These are phyloP conservation scores for Drosophila lacteicornis DNA, from an alignment of 1,140 invertebrate genomes.

Conservation along the genomic window DNA sequence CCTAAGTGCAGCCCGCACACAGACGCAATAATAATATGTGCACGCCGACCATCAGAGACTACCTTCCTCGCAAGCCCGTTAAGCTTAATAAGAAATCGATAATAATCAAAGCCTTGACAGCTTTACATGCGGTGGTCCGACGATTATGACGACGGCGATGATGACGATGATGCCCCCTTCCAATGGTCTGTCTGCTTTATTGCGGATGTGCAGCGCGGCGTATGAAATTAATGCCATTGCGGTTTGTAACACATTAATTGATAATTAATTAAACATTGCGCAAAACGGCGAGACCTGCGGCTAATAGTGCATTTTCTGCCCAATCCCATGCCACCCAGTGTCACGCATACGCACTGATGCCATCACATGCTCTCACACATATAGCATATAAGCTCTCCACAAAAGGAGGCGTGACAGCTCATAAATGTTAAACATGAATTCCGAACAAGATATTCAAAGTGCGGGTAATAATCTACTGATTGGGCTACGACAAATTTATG, in stretches of 20 bases:
- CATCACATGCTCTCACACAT: constrained; percentile 3
- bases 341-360: constrained; percentile 38
- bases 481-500: not conserved
- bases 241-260: constrained; percentile 81
- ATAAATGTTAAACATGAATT: constrained; percentile 49
- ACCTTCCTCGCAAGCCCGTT: constrained; percentile 18
- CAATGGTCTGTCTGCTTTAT: constrained; percentile 34
- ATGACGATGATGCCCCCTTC: constrained; percentile 14
- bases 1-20: constrained; percentile 31
- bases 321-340: constrained; percentile 12
- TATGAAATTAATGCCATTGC: constrained; percentile 79
- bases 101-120: constrained; percentile 62
- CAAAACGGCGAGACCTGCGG: constrained; percentile 65
- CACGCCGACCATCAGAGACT: constrained; percentile 4
- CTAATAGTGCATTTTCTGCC: constrained; percentile 61
- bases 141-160: constrained; percentile 26
- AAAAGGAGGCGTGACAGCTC: constrained; percentile 45
- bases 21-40: constrained; percentile 30
- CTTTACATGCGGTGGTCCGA: constrained; percentile 41
- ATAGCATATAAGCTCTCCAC: constrained; percentile 1
- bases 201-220: constrained; percentile 73
- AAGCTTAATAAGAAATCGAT: constrained; percentile 75
- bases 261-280: constrained; percentile 82
- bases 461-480: constrained; percentile 8
- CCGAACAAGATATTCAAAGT: constrained; percentile 17